These are phyloP conservation scores for Morpho deidamia DNA, from an alignment of 2,888 invertebrate genomes.

Conservation along the genomic window DNA sequence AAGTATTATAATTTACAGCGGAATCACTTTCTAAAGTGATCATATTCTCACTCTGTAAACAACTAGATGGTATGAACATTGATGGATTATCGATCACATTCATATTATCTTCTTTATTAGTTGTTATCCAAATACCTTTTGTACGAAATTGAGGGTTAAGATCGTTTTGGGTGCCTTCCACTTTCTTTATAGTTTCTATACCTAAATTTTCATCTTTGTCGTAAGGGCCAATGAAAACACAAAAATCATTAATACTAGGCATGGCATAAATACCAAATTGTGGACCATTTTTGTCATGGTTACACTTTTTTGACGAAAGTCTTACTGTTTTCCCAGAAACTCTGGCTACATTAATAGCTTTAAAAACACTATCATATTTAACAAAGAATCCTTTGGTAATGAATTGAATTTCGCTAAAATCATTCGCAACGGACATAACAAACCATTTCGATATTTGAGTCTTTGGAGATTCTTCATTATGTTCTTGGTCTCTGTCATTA, in stretches of 20 bases:
- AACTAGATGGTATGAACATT: conserved; percentile 43
- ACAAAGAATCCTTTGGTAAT: conserved; percentile 71
- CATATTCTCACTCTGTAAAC: conserved; percentile 9
- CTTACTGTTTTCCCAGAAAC: conserved; percentile 67
- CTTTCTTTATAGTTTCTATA: conserved; percentile 54
- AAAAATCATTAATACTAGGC: conserved; percentile 47
- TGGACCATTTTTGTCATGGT: conserved; percentile 34
- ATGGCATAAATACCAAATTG: conserved; percentile 69
- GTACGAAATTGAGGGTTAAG: neutral
- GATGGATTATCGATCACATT: conserved; percentile 61
- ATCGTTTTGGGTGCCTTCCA: conserved; percentile 33
- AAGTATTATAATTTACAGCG: neutral
- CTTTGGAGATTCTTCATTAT: conserved; percentile 2
- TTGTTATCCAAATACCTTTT: conserved; percentile 61
- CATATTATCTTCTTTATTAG: conserved; percentile 55
- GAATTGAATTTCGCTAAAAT: conserved; percentile 74
- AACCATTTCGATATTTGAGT: conserved; percentile 66
- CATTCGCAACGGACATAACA: conserved; percentile 72
- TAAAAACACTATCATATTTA: conserved; percentile 68
- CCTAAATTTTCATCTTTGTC: conserved; percentile 56
- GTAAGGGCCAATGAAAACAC: conserved; percentile 66
- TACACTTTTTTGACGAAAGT: conserved; percentile 53
- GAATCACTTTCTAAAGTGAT: conserved; percentile 11
- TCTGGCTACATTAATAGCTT: conserved; percentile 66
- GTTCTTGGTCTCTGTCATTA: neutral